These are phyloP conservation scores for Abramis brama DNA, from an alignment of 2,113 vertebrate species.

Conservation along the genomic window DNA sequence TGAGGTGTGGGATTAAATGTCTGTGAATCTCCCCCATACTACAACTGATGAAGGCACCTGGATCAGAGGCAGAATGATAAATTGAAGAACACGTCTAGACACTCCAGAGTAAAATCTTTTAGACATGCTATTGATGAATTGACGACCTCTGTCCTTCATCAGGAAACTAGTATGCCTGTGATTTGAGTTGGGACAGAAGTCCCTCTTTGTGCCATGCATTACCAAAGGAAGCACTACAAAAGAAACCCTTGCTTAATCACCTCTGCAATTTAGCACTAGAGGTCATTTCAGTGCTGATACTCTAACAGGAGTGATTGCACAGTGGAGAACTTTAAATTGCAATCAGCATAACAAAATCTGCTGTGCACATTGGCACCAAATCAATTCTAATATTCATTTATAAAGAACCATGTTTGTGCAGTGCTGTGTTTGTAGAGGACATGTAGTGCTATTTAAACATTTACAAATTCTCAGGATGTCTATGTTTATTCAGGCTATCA, in stretches of 20 bases:
- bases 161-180: constrained; percentile 38
- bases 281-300: constrained; percentile 27
- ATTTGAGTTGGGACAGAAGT: constrained; percentile 32
- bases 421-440: constrained; percentile 27
- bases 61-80: neutral
- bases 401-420: constrained; percentile 18
- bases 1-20: neutral
- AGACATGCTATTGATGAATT: constrained; percentile 22
- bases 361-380: neutral
- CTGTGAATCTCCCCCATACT: neutral
- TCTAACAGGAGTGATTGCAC: constrained; percentile 41
- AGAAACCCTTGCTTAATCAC: neutral
- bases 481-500: neutral
- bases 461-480: constrained; percentile 3
- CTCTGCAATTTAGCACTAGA: constrained; percentile 18
- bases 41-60: neutral
- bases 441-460: constrained; percentile 29
- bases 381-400: constrained; percentile 19
- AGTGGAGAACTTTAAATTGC: constrained; percentile 26
- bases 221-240: constrained; percentile 2
- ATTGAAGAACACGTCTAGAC: neutral
- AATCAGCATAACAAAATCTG: constrained; percentile 35
- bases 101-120: constrained; percentile 7
- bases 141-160: constrained; percentile 35
- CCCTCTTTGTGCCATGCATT: constrained; percentile 7